Evolutionary conservation across 2,888 invertebrate genomes (phyloP).

Genomic region (Vesta saturnalis): DNA sequence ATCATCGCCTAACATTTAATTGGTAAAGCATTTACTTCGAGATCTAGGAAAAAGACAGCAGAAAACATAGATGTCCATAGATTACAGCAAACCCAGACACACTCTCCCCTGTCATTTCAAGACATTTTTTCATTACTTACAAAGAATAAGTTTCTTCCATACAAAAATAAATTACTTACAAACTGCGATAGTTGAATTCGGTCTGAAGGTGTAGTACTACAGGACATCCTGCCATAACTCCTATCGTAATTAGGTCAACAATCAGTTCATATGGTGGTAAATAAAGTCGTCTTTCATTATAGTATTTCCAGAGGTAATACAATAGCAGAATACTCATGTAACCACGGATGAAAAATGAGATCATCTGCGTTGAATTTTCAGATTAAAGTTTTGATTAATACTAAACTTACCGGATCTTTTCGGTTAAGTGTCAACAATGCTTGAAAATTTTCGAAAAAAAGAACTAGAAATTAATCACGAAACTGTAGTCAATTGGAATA

Average conservation of each 20-base stretch:
- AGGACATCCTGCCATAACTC: conserved; percentile 19
- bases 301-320: conserved; percentile 4
- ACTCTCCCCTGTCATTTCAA: no score
- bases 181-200: conserved; percentile 5
- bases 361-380: neutral
- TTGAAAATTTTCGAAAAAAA: no score
- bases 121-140: no score
- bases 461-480: no score
- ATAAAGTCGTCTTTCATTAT: neutral
- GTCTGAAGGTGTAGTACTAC: conserved; percentile 18
- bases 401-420: neutral
- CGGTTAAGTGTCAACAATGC: no score
- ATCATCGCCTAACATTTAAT: no score
- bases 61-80: no score
- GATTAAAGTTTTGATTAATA: neutral
- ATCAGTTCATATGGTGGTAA: neutral
- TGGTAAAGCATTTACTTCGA: no score
- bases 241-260: neutral
- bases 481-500: conserved; percentile 36
- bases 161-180: conserved; percentile 13
- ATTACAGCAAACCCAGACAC: no score
- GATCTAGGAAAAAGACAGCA: no score
- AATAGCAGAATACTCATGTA: neutral
- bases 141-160: no score
- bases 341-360: conserved; percentile 64